These are phyloP conservation scores for Nemurella pictetii DNA, from an alignment of 2,888 invertebrate species.

Conservation along the genomic window DNA sequence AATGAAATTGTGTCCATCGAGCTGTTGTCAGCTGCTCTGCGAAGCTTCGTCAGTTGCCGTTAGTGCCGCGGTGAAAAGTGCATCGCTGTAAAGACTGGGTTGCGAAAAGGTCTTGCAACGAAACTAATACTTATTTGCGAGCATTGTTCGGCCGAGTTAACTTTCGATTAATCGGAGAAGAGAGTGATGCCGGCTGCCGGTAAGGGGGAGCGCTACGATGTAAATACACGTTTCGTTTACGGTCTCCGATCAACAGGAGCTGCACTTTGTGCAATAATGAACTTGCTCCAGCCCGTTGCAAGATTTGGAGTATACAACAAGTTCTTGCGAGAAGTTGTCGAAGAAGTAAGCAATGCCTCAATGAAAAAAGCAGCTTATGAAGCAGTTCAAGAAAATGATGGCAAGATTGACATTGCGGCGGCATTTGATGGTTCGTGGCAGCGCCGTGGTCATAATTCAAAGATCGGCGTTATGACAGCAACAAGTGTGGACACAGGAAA, in stretches of 20 bases:
- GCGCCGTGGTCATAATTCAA: constrained; percentile 39
- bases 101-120: not conserved
- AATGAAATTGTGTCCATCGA: not conserved
- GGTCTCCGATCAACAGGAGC: not conserved
- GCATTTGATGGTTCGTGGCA: constrained; percentile 41
- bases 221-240: not conserved
- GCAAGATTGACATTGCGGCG: constrained; percentile 20
- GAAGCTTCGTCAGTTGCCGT: not conserved
- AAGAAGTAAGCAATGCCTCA: not conserved
- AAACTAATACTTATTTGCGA: not conserved
- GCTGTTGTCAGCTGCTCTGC: not conserved
- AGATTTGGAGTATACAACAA: not conserved
- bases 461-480: constrained; percentile 40
- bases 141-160: not conserved
- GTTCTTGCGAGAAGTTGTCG: not conserved
- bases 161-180: not conserved
- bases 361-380: not conserved
- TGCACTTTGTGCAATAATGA: constrained; percentile 1
- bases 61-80: not conserved
- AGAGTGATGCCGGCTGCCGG: not conserved
- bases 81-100: not conserved
- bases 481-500: constrained; percentile 40
- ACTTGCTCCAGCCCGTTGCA: not conserved
- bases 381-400: constrained; percentile 17
- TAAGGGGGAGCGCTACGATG: constrained; percentile 3